A percentile compares a stretch with the other conserved stretches of the same genome.
phyloP scores from a whole-genome alignment of 2,797 vertebrate species.

The Neosilurus hyrtlii region DNA sequence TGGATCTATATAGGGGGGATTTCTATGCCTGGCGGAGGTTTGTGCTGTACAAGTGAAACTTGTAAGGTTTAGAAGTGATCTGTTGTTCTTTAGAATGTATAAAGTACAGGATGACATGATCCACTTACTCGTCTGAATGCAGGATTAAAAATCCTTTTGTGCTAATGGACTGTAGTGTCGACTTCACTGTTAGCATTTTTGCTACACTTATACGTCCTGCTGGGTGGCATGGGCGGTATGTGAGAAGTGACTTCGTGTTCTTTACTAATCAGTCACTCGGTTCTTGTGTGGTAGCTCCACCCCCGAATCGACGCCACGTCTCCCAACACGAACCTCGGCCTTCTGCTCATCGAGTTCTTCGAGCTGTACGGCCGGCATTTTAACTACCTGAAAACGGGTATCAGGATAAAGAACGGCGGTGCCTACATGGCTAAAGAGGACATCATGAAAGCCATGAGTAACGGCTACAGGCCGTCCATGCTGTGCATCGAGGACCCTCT shows the following conservation, averaged over 20 bases:
- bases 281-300: constrained; percentile 77
- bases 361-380: constrained; percentile 98
- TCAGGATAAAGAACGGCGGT: constrained; percentile 93
- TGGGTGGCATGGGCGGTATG: not conserved
- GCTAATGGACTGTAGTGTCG: not conserved
- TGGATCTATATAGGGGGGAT: too few species aligned
- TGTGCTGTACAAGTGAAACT: not conserved
- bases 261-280: not conserved
- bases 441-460: constrained; percentile 93
- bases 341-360: constrained; percentile 97
- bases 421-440: constrained; percentile 97
- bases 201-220: too few species aligned
- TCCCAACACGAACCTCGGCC: constrained; percentile 89
- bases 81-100: not conserved
- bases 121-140: not conserved
- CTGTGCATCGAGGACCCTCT: constrained; percentile 97
- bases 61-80: not conserved
- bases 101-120: not conserved
- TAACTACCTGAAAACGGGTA: constrained; percentile 98
- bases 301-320: constrained; percentile 91
- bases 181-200: not conserved
- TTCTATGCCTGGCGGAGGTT: too few species aligned
- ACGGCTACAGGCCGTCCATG: constrained; percentile 92
- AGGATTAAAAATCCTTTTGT: not conserved
- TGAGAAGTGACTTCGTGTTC: not conserved